Evolutionary conservation across 2,797 vertebrate genomes (phyloP).

Genomic region (Enteromius fasciolatus): DNA sequence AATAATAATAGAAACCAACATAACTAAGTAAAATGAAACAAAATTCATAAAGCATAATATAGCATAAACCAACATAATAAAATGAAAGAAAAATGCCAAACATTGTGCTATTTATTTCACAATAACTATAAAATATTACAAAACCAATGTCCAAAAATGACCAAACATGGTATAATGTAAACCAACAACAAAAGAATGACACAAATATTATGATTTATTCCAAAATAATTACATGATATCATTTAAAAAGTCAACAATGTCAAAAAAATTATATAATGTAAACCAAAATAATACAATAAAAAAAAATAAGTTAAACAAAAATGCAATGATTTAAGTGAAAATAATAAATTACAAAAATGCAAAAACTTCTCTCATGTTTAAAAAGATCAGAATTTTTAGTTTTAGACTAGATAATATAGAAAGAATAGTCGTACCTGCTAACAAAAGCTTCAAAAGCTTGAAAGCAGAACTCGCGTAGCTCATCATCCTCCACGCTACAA

Average conservation of each 20-base stretch:
- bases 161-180: neutral
- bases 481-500: constrained; percentile 89
- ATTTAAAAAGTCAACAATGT: neutral
- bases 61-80: neutral
- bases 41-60: neutral
- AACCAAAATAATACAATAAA: neutral
- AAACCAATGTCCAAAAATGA: neutral
- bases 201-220: neutral
- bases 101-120: no score
- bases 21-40: neutral
- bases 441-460: constrained; percentile 94
- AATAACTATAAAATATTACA: neutral
- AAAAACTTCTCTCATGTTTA: neutral
- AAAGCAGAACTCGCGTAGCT: constrained; percentile 92
- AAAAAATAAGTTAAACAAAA: no score
- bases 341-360: no score
- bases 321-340: neutral
- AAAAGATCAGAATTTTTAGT: neutral
- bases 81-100: no score
- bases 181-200: neutral
- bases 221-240: neutral
- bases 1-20: neutral
- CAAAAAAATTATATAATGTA: neutral
- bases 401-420: neutral
- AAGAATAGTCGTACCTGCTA: constrained; percentile 76